These are phyloP conservation scores for Dyspetes luteomarginatus DNA, from an alignment of 2,888 invertebrate species.

Conservation along the genomic window DNA sequence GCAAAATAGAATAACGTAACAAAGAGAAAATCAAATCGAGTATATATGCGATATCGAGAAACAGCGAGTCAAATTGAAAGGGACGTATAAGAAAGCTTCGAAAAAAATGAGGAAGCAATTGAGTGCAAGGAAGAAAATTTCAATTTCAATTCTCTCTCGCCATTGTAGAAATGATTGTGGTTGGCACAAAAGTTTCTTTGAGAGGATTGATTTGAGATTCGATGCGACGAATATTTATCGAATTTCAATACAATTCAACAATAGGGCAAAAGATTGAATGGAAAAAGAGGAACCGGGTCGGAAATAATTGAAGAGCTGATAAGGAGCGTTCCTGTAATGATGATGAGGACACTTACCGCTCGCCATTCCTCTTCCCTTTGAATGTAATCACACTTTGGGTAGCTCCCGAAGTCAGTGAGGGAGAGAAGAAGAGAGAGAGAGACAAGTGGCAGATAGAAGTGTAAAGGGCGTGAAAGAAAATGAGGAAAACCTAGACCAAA, in stretches of 20 bases:
- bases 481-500: neutral
- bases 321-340: constrained; percentile 7
- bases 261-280: neutral
- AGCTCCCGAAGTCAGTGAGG: neutral
- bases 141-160: neutral
- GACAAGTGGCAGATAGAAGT: neutral
- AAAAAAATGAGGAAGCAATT: constrained; percentile 29
- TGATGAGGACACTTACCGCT: constrained; percentile 52
- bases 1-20: neutral
- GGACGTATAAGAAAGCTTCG: neutral
- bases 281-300: constrained; percentile 5
- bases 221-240: constrained; percentile 20
- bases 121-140: constrained; percentile 21
- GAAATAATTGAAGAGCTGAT: constrained; percentile 29
- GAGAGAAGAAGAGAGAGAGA: neutral
- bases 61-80: neutral
- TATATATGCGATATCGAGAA: neutral
- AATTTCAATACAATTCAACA: constrained; percentile 45
- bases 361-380: constrained; percentile 45
- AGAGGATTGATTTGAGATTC: constrained; percentile 35
- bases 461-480: neutral
- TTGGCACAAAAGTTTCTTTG: constrained; percentile 9
- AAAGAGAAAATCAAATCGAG: neutral
- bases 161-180: neutral
- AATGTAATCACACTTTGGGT: constrained; percentile 23